Percentiles rank a stretch among this genome's conserved stretches.
phyloP scores from a whole-genome alignment of 2,113 vertebrate species.

The Eretmochelys imbricata region DNA sequence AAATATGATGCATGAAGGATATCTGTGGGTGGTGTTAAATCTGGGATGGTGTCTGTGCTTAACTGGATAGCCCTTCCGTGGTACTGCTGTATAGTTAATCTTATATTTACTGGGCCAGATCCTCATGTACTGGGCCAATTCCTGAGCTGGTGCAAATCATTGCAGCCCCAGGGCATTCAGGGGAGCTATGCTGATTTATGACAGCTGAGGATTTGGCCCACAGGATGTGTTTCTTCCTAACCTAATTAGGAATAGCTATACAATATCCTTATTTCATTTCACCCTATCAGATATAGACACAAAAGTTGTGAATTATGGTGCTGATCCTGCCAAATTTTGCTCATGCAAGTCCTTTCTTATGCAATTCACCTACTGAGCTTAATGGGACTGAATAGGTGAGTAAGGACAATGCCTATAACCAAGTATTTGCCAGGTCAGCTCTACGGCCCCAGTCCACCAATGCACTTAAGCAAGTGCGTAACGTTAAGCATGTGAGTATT shows the following conservation, averaged over 20 bases:
- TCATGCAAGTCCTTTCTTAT: background rate
- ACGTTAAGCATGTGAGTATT: background rate
- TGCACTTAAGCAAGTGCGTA: background rate
- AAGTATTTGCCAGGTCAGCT: background rate
- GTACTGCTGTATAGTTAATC: background rate
- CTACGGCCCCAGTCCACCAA: background rate
- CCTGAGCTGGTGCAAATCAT: background rate
- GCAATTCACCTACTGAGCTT: fast-evolving
- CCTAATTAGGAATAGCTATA: fast-evolving
- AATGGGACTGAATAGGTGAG: fast-evolving
- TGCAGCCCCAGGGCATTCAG: background rate
- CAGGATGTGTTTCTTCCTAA: background rate
- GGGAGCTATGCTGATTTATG: fast-evolving
- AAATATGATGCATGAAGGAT: background rate
- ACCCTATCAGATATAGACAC: fast-evolving
- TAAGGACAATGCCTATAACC: background rate
- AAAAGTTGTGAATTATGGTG: background rate
- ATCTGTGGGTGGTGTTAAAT: background rate
- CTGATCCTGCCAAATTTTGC: fast-evolving
- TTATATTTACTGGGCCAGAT: no score
- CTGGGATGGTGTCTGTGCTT: background rate
- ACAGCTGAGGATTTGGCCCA: background rate
- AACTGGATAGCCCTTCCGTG: background rate
- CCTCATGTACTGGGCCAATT: no score
- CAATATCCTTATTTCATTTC: background rate